Evolutionary conservation across 2,113 vertebrate species (phyloP), one percentile per base, ranked within the genome.

Genomic region (Corythaeola cristata): DNA sequence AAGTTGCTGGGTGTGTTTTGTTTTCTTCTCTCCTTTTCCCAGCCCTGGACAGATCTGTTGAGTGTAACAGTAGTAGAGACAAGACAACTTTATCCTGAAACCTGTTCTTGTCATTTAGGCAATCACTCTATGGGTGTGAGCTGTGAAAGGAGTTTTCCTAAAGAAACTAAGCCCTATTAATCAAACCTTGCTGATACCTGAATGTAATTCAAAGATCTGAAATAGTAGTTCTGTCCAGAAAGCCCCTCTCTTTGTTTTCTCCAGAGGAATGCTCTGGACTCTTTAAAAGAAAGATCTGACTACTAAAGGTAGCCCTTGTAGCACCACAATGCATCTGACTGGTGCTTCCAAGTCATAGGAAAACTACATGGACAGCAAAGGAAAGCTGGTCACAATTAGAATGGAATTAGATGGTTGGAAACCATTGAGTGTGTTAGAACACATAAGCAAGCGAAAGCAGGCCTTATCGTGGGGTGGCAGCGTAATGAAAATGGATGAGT

Each of bases 101-200:
- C 0, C 0, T 28, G 6, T 22, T 62, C 8, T 15, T 60, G 4
- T 50, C 3, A 0, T 13, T 69, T 6, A 60, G 60, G 59, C 18
- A 37, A 9, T 44, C 8, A 2, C 44, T 82, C 18, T 11, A 5
- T 7, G 22, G 41, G 9, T 33, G 21, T 32, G 71, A 77, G 32
- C 32, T 15, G 32, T 35, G 30, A 50, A 68, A 68, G 47, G 26
- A 24, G 23, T 67, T 73, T 72, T 53, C n/a, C 56, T n/a, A n/a
- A 88, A 41, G 53, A 63, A 63, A 68, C 11, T 11, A 63, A 58
- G 22, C 19, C 7, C 15, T 8, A 5, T 47, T 63, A 52, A 52
- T 69, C 41, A 85, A 68, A 58, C 49, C 19, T 58, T 77, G 23
- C 30, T 12, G 6, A 49, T 49, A 44, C 6, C 30, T 12, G 12